phyloP scores from a whole-genome alignment of 2,888 invertebrate species.

The Nebria salina region DNA sequence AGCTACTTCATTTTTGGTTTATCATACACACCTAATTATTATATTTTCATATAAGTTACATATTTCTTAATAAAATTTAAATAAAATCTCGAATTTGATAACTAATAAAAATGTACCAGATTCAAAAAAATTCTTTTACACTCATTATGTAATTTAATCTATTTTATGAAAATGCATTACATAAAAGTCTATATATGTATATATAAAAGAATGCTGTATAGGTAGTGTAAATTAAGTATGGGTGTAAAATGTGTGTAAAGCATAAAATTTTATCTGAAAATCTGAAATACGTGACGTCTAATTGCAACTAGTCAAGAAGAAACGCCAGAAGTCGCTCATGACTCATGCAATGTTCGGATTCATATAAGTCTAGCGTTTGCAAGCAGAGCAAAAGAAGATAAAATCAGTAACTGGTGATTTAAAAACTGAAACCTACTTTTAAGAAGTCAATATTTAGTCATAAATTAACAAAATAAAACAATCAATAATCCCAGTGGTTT shows the following conservation, averaged over 20 bases:
- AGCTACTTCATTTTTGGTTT: not conserved
- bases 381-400: not conserved
- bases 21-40: not conserved
- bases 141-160: not conserved
- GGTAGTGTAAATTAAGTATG: not conserved
- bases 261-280: not conserved
- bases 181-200: not conserved
- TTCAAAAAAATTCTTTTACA: too few relatives aligned
- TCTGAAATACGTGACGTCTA: not conserved
- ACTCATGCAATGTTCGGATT: not conserved
- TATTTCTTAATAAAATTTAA: too few relatives aligned
- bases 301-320: not conserved
- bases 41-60: too few relatives aligned
- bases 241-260: not conserved
- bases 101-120: too few relatives aligned
- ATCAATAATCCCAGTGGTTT: too few relatives aligned
- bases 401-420: not conserved
- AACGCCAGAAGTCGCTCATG: not conserved
- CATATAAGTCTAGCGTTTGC: not conserved
- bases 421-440: not conserved
- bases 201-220: not conserved
- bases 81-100: too few relatives aligned
- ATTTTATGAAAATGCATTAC: not conserved
- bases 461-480: not conserved
- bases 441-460: not conserved